Percentiles rank a stretch among this genome's conserved stretches.
phyloP scores from a whole-genome alignment of 2,113 vertebrate species.

The Monarcha castaneiventris region DNA sequence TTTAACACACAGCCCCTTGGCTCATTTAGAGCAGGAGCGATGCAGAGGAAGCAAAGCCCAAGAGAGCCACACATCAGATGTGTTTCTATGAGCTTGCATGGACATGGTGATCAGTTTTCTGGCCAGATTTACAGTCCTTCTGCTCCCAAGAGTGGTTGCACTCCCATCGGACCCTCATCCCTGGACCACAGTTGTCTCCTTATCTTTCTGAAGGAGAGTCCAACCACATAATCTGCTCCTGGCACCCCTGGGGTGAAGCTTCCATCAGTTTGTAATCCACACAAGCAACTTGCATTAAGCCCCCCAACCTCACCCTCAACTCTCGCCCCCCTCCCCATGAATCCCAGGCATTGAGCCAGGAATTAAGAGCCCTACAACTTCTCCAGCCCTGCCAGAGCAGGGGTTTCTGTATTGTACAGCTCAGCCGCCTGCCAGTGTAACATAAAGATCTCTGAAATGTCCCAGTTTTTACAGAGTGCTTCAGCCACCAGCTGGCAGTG shows the following conservation, averaged over 20 bases:
- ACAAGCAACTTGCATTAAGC: rapidly evolving
- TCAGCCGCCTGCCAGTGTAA: rapidly evolving
- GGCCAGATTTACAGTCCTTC: neutral
- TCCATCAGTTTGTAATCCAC: neutral
- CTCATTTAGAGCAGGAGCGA: rapidly evolving
- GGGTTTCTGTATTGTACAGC: neutral
- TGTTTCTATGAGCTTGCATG: rapidly evolving
- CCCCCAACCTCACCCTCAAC: rapidly evolving
- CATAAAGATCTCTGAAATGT: neutral
- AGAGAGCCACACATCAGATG: neutral
- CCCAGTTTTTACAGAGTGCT: rapidly evolving
- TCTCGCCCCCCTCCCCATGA: neutral
- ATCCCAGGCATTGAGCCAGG: neutral
- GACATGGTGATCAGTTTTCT: neutral
- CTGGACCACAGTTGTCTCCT: neutral
- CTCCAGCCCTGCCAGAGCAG: neutral
- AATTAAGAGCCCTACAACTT: neutral
- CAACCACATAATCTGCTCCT: neutral
- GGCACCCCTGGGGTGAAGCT: neutral
- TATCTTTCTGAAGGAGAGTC: neutral
- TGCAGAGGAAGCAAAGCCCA: neutral
- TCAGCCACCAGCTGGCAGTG: neutral
- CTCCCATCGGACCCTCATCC: neutral
- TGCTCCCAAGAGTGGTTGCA: neutral
- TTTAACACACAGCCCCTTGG: neutral